phyloP scores from a whole-genome alignment of 2,113 vertebrate species.

The Anthoscopus minutus region DNA sequence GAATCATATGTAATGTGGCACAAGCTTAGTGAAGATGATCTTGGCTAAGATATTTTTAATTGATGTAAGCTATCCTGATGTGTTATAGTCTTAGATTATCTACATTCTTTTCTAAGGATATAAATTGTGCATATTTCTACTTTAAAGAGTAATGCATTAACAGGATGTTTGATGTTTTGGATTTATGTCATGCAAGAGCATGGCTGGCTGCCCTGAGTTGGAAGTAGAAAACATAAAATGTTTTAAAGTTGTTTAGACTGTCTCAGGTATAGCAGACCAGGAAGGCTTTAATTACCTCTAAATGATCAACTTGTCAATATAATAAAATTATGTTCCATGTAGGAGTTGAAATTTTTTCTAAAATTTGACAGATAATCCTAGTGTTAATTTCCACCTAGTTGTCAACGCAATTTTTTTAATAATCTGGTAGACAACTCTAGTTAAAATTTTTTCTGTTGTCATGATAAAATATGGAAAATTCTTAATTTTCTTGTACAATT shows the following conservation, averaged over 20 bases:
- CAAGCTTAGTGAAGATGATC: not conserved
- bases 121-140: not conserved
- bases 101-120: not conserved
- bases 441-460: not conserved
- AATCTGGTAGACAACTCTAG: not conserved
- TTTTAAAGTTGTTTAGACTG: not conserved
- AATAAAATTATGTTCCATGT: not conserved
- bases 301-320: not conserved
- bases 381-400: not conserved
- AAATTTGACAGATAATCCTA: not conserved
- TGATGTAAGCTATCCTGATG: not conserved
- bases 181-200: not conserved
- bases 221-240: not conserved
- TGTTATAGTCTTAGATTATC: not conserved
- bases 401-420: not conserved
- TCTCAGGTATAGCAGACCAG: not conserved
- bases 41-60: not conserved
- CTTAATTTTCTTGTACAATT: not conserved
- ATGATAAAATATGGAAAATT: not conserved
- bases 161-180: not conserved
- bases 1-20: not conserved
- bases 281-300: not conserved
- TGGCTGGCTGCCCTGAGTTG: not conserved
- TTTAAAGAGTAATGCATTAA: not conserved
- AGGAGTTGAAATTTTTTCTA: not conserved